phyloP scores from a whole-genome alignment of 2,113 vertebrate genomes.

The Chloebia gouldiae region DNA sequence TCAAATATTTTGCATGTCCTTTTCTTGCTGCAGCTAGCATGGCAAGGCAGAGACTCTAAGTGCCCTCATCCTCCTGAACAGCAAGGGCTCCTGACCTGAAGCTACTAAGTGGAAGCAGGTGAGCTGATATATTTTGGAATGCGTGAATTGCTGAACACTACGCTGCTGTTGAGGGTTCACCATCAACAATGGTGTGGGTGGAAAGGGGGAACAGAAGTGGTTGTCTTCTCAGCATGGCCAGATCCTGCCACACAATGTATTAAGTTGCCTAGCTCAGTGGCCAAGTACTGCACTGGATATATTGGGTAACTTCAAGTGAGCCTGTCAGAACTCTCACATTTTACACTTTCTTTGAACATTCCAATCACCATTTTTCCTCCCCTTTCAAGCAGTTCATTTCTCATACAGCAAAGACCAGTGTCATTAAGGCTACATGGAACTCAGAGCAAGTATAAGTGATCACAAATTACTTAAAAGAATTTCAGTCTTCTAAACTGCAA shows the following conservation, averaged over 20 bases:
- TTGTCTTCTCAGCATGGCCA: background rate
- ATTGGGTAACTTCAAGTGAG: background rate
- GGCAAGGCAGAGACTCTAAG: background rate
- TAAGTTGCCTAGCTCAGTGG: background rate
- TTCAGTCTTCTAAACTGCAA: background rate
- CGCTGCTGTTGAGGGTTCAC: background rate
- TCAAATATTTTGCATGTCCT: background rate
- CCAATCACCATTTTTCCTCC: background rate
- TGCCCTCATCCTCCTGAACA: background rate
- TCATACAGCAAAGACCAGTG: background rate
- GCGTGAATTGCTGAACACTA: background rate
- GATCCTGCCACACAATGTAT: background rate
- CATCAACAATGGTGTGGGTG: accelerated
- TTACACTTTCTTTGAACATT: background rate
- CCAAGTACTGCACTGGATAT: background rate
- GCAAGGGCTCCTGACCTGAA: background rate
- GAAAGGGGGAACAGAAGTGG: background rate
- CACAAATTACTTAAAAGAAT: background rate
- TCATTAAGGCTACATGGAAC: background rate
- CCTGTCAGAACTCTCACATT: background rate
- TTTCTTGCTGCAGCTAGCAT: background rate
- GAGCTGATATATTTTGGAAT: background rate
- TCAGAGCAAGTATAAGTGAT: background rate
- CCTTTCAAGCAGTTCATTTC: background rate
- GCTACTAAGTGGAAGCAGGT: background rate